A percentile compares a stretch with the other conserved stretches of the same genome.
Conservation (phyloP, 2,113 vertebrate genomes). For the Stegastes partitus region DNA sequence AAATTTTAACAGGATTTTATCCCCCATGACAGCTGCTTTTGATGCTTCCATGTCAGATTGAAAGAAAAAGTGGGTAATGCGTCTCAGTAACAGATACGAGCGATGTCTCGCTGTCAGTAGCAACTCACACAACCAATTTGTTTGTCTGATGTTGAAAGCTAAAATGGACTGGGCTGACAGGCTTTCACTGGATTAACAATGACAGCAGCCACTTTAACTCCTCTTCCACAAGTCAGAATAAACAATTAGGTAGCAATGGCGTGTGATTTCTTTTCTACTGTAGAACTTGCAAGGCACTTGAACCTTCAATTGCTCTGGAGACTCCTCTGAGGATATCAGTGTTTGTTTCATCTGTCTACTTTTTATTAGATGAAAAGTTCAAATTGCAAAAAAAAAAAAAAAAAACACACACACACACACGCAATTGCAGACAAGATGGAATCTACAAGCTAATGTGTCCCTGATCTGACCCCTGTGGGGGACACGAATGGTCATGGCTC, state of each 20-base stretch:
- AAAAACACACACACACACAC: background rate
- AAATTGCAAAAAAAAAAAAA: background rate
- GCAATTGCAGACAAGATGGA: background rate
- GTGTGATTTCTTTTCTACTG: conserved; percentile 10
- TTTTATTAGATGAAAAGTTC: conserved; percentile 2
- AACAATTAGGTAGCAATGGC: conserved; percentile 40
- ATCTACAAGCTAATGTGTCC: background rate
- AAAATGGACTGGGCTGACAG: conserved; percentile 46
- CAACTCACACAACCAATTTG: conserved; percentile 56
- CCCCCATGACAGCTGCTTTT: conserved; percentile 30
- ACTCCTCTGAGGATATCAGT: background rate
- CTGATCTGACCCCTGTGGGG: background rate
- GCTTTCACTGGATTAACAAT: conserved; percentile 54
- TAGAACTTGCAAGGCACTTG: background rate
- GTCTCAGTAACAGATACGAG: conserved; percentile 48
- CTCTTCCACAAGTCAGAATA: conserved; percentile 36
- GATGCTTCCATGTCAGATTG: conserved; percentile 40
- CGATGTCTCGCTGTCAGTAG: conserved; percentile 41
- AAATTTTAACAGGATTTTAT: conserved; percentile 34
- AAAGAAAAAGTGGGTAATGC: conserved; percentile 38
- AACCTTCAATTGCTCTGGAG: background rate
- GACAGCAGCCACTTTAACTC: conserved; percentile 57
- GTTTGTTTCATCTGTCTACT: conserved; percentile 1
- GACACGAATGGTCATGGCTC: background rate
- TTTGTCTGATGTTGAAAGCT: conserved; percentile 56